Percentiles rank a stretch among this genome's conserved stretches.
phyloP scores from a whole-genome alignment of 2,888 invertebrate species.

The Leptinotarsa tumamoca region DNA sequence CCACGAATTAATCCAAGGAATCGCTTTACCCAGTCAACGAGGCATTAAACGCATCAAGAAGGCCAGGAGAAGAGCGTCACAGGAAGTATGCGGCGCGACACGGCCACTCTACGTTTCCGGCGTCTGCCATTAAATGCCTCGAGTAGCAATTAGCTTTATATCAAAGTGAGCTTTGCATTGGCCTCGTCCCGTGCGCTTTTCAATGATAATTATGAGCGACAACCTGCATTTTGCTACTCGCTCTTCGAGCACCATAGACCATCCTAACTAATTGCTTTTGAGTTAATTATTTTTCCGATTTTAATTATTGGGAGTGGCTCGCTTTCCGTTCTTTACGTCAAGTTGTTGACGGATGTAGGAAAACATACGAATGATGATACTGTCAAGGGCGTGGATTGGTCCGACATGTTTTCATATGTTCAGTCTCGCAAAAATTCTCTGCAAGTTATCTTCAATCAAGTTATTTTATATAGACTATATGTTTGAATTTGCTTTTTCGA shows the following conservation, averaged over 20 bases:
- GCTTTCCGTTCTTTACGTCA: not conserved
- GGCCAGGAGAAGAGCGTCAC: constrained; percentile 49
- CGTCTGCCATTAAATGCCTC: constrained; percentile 63
- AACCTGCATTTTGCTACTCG: constrained; percentile 46
- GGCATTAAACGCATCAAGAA: constrained; percentile 55
- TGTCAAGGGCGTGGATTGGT: not conserved
- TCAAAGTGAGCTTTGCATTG: constrained; percentile 61
- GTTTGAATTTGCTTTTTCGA: too few species aligned
- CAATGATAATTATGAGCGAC: constrained; percentile 47
- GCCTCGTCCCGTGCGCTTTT: constrained; percentile 40
- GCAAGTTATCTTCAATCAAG: too few species aligned
- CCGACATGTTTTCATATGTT: too few species aligned
- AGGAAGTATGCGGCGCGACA: constrained; percentile 47
- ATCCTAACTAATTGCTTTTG: constrained; percentile 32
- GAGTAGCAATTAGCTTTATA: constrained; percentile 67
- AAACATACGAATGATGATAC: not conserved
- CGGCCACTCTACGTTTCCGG: constrained; percentile 57
- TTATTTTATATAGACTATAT: too few species aligned
- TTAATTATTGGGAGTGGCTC: constrained; percentile 10
- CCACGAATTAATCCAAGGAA: constrained; percentile 5
- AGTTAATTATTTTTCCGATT: constrained; percentile 25
- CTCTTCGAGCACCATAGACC: constrained; percentile 25
- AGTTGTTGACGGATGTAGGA: not conserved
- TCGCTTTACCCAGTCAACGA: constrained; percentile 48
- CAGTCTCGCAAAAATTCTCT: too few species aligned